Evolutionary conservation across 2,113 vertebrate genomes (phyloP), one percentile per base, ranked within the genome.

Genomic region (Platysteira castanea): DNA sequence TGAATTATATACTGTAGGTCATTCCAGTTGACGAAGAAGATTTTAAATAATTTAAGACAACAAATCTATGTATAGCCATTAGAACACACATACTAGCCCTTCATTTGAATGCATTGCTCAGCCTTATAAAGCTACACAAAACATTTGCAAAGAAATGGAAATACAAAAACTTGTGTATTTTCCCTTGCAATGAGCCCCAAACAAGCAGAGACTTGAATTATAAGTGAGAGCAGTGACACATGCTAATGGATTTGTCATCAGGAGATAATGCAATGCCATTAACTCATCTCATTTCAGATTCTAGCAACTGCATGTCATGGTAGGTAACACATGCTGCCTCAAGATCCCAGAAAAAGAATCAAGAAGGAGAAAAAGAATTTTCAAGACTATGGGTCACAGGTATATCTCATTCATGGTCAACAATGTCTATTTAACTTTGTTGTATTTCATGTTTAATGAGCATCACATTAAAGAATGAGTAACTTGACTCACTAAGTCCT

Each of bases 181-280:
- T 87, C 71, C 46, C 39, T 95, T 30, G 73, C 91, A 95, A 75
- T 74, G 82, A 95, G 82, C 12, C 76, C 47, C 63, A 95, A 82
- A 77, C 82, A 97, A 95, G 81, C 39, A 90, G 65, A 84, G 84
- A 79, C 84, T 87, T 90, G 64, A 96, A 94, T 75, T 89, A 64
- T 61, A 94, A 93, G 75, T 41, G 50, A 73, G 39, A 87, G 70
- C n/a, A 11, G 56, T 89, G 75, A 96, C 84, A 89, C 84, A 88
- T 57, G 93, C 47, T 97, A 97, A 94, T 80, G 31, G 76, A 71
- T 90, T 96, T 84, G 90, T 69, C 83, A 81, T 90, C 69, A 87
- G 81, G 53, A 88, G 73, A 94, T 70, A 96, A 80, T 90, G 68
- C 70, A 96, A 93, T 46, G 87, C 56, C 84, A 96, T 94, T 91